Evolutionary conservation across 2,113 vertebrate genomes (phyloP).

Genomic region (Meriones unguiculatus): DNA sequence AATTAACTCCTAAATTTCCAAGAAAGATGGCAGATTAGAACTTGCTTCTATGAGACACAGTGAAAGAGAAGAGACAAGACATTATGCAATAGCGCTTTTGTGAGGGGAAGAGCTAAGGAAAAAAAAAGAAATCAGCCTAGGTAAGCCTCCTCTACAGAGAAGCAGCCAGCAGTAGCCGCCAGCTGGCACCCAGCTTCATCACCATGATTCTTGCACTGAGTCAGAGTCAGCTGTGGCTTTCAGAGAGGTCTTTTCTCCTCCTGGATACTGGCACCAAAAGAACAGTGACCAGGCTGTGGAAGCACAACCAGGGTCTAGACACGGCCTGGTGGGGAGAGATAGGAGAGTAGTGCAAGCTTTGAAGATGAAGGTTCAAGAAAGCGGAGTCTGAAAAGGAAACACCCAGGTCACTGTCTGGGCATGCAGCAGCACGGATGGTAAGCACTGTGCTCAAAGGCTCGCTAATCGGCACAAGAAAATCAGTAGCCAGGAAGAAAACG

Average conservation of each 20-base stretch:
- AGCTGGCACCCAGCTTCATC: background rate
- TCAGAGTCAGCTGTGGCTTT: background rate
- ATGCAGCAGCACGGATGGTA: background rate
- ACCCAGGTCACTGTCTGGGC: background rate
- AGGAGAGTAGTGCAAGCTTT: background rate
- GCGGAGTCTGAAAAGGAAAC: background rate
- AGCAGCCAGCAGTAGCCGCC: background rate
- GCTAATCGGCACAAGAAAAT: background rate
- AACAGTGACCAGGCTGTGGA: background rate
- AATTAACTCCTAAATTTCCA: background rate
- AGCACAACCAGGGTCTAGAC: too few relatives aligned
- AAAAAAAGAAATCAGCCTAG: background rate
- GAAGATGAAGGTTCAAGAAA: background rate
- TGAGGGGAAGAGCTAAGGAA: too few relatives aligned
- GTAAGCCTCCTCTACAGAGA: background rate
- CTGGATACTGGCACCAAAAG: background rate
- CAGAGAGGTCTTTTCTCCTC: background rate
- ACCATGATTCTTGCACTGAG: background rate
- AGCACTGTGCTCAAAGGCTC: background rate
- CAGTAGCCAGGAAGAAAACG: conserved; percentile 7
- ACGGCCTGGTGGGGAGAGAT: too few relatives aligned
- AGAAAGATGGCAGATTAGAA: background rate
- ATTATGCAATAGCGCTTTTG: background rate
- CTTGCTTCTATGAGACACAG: too few relatives aligned
- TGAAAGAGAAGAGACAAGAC: background rate